Evolutionary conservation across 2,888 invertebrate genomes (phyloP), one percentile per base, ranked within the genome.

Genomic region (Philonicus albiceps): DNA sequence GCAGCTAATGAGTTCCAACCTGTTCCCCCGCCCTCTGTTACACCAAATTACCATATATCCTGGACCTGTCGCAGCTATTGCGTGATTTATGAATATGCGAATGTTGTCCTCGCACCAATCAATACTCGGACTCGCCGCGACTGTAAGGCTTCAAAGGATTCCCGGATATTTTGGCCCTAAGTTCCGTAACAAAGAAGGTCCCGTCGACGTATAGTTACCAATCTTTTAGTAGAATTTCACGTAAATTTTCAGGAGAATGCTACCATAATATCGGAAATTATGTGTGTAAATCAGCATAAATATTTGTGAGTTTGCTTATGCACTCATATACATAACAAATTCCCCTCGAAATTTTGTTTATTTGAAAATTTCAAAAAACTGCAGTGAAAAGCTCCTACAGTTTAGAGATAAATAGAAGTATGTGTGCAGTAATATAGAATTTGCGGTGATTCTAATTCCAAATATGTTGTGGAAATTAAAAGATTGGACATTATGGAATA

Each of bases 31-130:
- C 64, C 31, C 27, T 34, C 31, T 83, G 16, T 30, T 85, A 22
- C 34, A n/a, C 53, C 31, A 86, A 74, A 86, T 53, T 40, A 43
- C 37, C 85, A 49, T 34, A 86, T 37, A 75, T 76, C 55, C 85
- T 53, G 76, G 22, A 5, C 49, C 64, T 27, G 64, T 64, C 27
- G 22, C 74, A 22, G 76, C 49, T 22, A 37, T 22, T 22, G 34
- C 27, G 85, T 86, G 64, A 86, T 74, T 76, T 49, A 86, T 76
- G 85, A 74, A 53, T 53, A 86, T 75, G 34, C 34, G 19, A 64
- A 64, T 27, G 22, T 31, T 19, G 22, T 11, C 22, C 16, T 3
- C 8, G 37, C 81, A n/a, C 19, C 11, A 55, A 83, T 83, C 64
- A 55, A 76, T 86, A 75, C 19, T 43, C 40, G 16, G 40, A 64